Evolutionary conservation across 2,888 invertebrate species (phyloP).

Genomic region (Plusia festucae): DNA sequence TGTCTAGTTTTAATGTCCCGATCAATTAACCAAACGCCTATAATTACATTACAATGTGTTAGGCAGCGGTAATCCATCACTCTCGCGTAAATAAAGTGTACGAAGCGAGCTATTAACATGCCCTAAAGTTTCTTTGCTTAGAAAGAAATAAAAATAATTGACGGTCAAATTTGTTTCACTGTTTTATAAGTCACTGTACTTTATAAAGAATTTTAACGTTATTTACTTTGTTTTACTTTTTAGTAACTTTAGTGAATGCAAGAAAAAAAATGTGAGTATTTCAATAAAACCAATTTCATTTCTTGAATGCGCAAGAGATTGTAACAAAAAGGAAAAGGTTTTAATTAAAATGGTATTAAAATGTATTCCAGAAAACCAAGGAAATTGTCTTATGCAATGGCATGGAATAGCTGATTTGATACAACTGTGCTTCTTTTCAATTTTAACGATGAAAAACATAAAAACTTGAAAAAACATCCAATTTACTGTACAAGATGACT

Average conservation of each 20-base stretch:
- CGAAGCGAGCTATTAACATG: not conserved
- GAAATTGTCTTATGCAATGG: not conserved
- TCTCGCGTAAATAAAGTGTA: slow-evolving; percentile 7
- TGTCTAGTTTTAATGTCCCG: not conserved
- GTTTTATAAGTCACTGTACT: not conserved
- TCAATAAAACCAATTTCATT: too few relatives aligned
- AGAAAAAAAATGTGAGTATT: too few relatives aligned
- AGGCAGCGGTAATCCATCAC: slow-evolving; percentile 6
- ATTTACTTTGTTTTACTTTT: too few relatives aligned
- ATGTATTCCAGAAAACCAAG: not conserved
- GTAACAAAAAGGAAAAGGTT: not conserved
- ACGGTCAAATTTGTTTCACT: not conserved
- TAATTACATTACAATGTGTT: slow-evolving; percentile 6
- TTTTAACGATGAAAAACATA: not conserved
- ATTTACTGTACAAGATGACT: not conserved
- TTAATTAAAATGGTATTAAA: not conserved
- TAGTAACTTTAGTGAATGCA: too few relatives aligned
- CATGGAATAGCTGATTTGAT: not conserved
- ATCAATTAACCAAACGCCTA: slow-evolving; percentile 7
- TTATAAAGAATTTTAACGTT: too few relatives aligned
- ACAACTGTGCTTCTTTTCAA: not conserved
- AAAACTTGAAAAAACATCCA: not conserved
- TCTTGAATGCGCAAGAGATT: too few relatives aligned
- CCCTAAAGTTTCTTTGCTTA: not conserved
- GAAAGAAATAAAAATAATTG: not conserved